These are phyloP conservation scores for human DNA, from an alignment of 2,113 vertebrate species.

Conservation along the genomic window DNA sequence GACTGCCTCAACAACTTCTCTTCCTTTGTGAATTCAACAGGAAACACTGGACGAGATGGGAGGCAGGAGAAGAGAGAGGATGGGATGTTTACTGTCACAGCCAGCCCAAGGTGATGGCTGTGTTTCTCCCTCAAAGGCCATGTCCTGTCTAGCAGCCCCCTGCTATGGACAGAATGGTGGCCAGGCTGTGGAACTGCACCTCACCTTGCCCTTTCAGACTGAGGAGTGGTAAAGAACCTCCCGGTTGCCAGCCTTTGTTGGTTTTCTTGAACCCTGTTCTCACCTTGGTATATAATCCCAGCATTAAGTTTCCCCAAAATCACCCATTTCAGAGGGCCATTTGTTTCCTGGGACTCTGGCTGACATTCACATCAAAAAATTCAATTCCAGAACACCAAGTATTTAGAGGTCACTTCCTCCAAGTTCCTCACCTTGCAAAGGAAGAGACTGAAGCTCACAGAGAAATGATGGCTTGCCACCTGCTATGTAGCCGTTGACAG, in stretches of 20 bases:
- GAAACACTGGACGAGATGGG: rapidly evolving
- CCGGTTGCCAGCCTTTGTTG: neutral
- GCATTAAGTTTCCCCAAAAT: neutral
- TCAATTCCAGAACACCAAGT: neutral
- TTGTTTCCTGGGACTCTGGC: neutral
- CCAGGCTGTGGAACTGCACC: neutral
- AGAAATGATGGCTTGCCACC: rapidly evolving
- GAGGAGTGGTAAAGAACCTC: neutral
- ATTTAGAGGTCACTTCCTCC: neutral
- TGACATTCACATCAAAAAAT: conserved; percentile 31
- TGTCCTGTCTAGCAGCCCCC: neutral
- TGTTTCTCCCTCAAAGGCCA: neutral
- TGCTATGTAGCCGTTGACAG: rapidly evolving
- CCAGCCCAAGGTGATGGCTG: neutral
- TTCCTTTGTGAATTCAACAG: neutral
- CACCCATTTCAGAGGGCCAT: no score
- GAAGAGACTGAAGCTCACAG: neutral
- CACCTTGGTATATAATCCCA: neutral
- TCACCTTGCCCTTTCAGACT: neutral
- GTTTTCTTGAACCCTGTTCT: neutral
- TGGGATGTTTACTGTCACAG: neutral
- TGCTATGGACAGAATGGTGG: neutral
- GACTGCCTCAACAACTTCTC: no score
- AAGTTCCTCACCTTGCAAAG: no score
- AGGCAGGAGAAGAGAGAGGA: neutral